Conservation (phyloP, 2,113 vertebrate genomes). For the Scomber colias region DNA sequence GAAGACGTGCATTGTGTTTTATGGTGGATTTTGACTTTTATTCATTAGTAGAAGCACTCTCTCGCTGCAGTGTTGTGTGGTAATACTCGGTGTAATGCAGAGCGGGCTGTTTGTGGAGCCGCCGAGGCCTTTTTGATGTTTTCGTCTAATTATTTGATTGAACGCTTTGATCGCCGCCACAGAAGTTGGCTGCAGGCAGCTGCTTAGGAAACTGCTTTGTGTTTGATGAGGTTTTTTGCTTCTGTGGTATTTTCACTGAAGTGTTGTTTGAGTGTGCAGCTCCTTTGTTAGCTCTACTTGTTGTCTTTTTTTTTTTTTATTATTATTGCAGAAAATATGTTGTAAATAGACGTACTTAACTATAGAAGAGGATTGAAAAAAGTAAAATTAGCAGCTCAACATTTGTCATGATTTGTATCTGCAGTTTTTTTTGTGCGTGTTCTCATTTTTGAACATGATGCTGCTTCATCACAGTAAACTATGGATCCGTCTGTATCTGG, state of each 20-base stretch:
- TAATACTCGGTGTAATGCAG: slow-evolving; percentile 9
- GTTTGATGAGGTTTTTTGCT: slow-evolving; percentile 53
- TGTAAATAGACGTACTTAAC: background rate
- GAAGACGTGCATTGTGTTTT: slow-evolving; percentile 2
- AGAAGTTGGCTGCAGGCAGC: slow-evolving; percentile 49
- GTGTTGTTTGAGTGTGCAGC: slow-evolving; percentile 11
- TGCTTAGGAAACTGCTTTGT: slow-evolving; percentile 47
- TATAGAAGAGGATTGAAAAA: background rate
- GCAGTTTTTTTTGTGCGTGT: background rate
- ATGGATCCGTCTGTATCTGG: background rate
- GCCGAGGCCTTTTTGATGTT: slow-evolving; percentile 65
- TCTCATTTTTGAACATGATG: background rate
- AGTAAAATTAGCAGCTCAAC: background rate
- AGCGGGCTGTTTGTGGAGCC: slow-evolving; percentile 51
- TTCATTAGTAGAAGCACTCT: slow-evolving; percentile 12
- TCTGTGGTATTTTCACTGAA: slow-evolving; percentile 40
- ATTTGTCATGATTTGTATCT: background rate
- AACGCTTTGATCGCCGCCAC: slow-evolving; percentile 72
- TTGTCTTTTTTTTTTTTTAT: background rate
- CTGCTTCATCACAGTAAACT: background rate
- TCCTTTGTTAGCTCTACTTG: slow-evolving; percentile 32
- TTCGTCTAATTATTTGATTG: slow-evolving; percentile 77
- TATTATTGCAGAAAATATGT: background rate
- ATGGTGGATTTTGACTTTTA: background rate
- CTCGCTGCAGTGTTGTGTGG: background rate